Base-by-base conservation (phyloP, 2,113 vertebrate genomes). In the Cavia aperea region DNA sequence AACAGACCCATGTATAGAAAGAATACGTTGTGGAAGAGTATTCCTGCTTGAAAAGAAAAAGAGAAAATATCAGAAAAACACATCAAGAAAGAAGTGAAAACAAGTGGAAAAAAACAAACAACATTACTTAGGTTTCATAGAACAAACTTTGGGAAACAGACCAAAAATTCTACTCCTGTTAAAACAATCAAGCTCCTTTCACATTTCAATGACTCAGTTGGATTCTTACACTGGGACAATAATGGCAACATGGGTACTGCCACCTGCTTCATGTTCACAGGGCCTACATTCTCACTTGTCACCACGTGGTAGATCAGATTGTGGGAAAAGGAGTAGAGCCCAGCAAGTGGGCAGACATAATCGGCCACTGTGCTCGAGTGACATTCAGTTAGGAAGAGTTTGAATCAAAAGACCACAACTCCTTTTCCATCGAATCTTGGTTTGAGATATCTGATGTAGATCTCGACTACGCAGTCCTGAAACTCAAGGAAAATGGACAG, bases 221-320 rank as follows among this genome's bases (percentile, higher is more conserved):
- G 39, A 39, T 39, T 39, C 39, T 39, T 39, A 39, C 39, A 39
- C 39, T 39, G 39, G 39, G 39, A 39, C 39, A 39, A 39, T 39
- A 39, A 39, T 39, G 39, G 39, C 39, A 39, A 39, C 39, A 39
- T 0, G 0, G 94, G 93, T 4, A 31, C 0, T 73, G 95, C 84
- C 21, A 95, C 96, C 70, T 96, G 97, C 91, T 97, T 96, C 89
- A 93, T 96, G 54, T 92, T 96, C 16, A 46, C 0, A 56, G 26
- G 3, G 3, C 1, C 39, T 94, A 54, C 43, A 56, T 97, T 91
- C 49, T 97, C 5, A 97, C 97, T 51, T 96, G 95, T 65, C 8
- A 5, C 0, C 97, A 97, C 75, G 87, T 97, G 26, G 36, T 95
- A 60, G 6, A 0, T 14, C 0, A 1, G 0, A 87, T 95, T 4